phyloP scores from a whole-genome alignment of 2,888 invertebrate species.

The Eupeodes luniger region DNA sequence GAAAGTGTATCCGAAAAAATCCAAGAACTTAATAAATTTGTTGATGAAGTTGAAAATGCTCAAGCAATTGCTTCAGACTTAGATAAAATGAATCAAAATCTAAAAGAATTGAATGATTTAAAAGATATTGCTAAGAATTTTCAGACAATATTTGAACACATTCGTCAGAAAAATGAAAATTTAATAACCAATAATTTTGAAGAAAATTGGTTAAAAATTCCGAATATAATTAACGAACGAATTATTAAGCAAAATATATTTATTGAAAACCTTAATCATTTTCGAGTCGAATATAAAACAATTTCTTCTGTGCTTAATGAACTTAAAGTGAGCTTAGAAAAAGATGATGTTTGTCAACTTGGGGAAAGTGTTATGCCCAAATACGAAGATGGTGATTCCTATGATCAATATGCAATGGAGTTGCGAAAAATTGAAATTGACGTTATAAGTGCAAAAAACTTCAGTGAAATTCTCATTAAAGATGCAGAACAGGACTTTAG shows the following conservation, averaged over 20 bases:
- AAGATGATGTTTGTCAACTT: conserved; percentile 66
- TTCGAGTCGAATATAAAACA: conserved; percentile 82
- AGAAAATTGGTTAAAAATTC: conserved; percentile 82
- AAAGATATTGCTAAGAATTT: conserved; percentile 80
- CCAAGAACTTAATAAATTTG: conserved; percentile 79
- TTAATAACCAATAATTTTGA: conserved; percentile 79
- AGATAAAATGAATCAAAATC: conserved; percentile 81
- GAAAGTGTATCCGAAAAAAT: conserved; percentile 81
- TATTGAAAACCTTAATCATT: conserved; percentile 84
- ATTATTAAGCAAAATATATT: conserved; percentile 83
- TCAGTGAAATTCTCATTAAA: conserved; percentile 83
- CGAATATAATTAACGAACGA: conserved; percentile 81
- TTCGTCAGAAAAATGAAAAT: conserved; percentile 78
- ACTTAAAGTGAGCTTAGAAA: conserved; percentile 70
- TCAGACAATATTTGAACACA: conserved; percentile 77
- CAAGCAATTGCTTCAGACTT: conserved; percentile 80
- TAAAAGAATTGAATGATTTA: conserved; percentile 80
- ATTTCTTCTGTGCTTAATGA: conserved; percentile 77
- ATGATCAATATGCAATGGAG: conserved; percentile 80
- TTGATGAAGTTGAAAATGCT: conserved; percentile 77
- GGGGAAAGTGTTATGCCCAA: conserved; percentile 35
- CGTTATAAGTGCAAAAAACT: conserved; percentile 83
- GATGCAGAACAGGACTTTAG: conserved; percentile 81
- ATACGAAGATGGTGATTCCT: conserved; percentile 36
- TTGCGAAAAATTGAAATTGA: conserved; percentile 83